These are phyloP conservation scores for Philopotamus ludificatus DNA, from an alignment of 1,140 invertebrate species.

Conservation along the genomic window DNA sequence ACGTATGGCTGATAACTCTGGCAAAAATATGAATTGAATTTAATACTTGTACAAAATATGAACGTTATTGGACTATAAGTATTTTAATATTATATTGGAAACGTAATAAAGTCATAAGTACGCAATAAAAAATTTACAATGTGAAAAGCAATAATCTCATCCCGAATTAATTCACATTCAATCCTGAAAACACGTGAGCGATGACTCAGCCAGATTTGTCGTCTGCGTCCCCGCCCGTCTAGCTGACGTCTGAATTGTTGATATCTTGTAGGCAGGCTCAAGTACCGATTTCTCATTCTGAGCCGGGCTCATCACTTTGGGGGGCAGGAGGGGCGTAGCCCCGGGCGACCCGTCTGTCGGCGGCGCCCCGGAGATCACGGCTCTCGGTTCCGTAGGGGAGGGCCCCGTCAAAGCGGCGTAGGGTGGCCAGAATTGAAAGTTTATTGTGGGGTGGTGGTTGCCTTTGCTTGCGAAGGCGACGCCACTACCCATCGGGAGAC, in stretches of 20 bases:
- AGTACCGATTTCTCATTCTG: slow-evolving; percentile 38
- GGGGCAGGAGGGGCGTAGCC: slow-evolving; percentile 28
- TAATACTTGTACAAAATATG: too few species aligned
- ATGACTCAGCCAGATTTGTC: not conserved
- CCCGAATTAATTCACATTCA: too few species aligned
- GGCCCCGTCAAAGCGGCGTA: slow-evolving; percentile 31
- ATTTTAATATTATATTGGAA: too few species aligned
- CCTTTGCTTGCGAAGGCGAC: not conserved
- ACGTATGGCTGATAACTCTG: too few species aligned
- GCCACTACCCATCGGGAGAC: not conserved
- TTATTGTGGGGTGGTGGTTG: slow-evolving; percentile 35
- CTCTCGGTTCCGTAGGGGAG: slow-evolving; percentile 4
- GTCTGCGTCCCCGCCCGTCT: slow-evolving; percentile 2
- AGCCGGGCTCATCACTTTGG: slow-evolving; percentile 37
- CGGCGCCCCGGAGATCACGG: not conserved
- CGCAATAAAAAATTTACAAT: too few species aligned
- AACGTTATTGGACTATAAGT: too few species aligned
- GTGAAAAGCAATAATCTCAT: too few species aligned
- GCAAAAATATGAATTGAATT: too few species aligned
- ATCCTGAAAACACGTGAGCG: not conserved
- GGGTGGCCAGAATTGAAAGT: slow-evolving; percentile 39
- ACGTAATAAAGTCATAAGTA: too few species aligned
- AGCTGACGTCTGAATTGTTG: slow-evolving; percentile 11
- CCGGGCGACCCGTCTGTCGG: slow-evolving; percentile 15
- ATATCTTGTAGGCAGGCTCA: slow-evolving; percentile 18